Base-by-base conservation (phyloP, 2,888 invertebrate genomes). In the Diadegma fenestrale region DNA sequence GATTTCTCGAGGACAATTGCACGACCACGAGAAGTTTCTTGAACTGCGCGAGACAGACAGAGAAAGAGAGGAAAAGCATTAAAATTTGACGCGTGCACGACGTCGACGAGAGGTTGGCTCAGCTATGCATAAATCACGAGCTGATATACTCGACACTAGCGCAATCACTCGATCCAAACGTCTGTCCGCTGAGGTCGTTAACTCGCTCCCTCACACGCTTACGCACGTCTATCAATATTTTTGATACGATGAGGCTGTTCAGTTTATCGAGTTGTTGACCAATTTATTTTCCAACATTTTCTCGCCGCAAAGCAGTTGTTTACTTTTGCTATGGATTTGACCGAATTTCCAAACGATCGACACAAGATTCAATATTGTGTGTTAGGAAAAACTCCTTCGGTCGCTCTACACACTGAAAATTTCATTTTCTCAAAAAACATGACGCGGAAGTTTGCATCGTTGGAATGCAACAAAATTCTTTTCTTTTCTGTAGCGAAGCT, bases 111-210 rank as follows among this genome's bases (percentile, higher is more conserved):
- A 76, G 63, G 22, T 69, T 75, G 79, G 69, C 72, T 54, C 80
- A 71, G 75, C 87, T 88, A 90, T 90, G 88, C 88, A 90, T 89
- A 89, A 87, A 89, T 90, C 86, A 88, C 86, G 54, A 63, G 63
- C 73, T 76, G 30, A 61, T 58, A 58, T 71, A 73, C 80, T 33
- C 84, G 72, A 26, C 26, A 63, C 64, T 43, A 66, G 68, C 17
- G 30, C 76, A 45, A 43, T 69, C 64, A 33, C 58, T 58, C 78
- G 63, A 75, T 78, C 41, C 66, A 41, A 77, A 51, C 61, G 48
- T 84, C 80, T 68, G 45, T 41, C 30, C 30, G 30, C 69, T 63
- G 61, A 68, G 84, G 77, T 84, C 84, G 77, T 80, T 84, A 77
- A 84, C 84, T 80, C 84, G 58, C 66, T 45, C 66, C 33, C 19